These are phyloP conservation scores for Allophyes oxyacanthae DNA, from an alignment of 2,888 invertebrate species.

Conservation along the genomic window DNA sequence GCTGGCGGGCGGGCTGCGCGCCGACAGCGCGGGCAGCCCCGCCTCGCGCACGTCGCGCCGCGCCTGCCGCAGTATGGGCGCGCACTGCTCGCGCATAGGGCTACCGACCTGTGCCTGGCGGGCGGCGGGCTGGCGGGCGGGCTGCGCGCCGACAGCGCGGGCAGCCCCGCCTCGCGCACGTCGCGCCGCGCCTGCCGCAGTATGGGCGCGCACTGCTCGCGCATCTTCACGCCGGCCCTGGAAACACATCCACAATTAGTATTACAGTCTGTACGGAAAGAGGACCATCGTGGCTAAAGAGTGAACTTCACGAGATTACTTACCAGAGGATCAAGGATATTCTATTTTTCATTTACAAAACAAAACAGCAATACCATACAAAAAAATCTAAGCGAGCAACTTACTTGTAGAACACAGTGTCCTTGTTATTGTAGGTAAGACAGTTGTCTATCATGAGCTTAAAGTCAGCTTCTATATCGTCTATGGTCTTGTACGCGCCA, in stretches of 20 bases:
- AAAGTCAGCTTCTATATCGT: slow-evolving; percentile 96
- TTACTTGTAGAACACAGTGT: slow-evolving; percentile 96
- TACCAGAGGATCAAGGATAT: too few relatives aligned
- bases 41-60: too few relatives aligned
- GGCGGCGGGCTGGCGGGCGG: slow-evolving; percentile 11
- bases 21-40: too few relatives aligned
- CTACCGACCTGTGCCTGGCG: slow-evolving; percentile 11
- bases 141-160: slow-evolving; percentile 66
- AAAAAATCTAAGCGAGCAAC: too few relatives aligned
- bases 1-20: too few relatives aligned
- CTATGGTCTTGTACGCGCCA: slow-evolving; percentile 91
- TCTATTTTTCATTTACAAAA: too few relatives aligned
- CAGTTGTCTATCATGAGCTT: slow-evolving; percentile 99
- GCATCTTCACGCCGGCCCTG: slow-evolving; percentile 95
- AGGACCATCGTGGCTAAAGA: too few relatives aligned
- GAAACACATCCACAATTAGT: neutral
- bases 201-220: slow-evolving; percentile 95
- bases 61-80: too few relatives aligned
- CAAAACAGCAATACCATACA: too few relatives aligned
- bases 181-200: slow-evolving; percentile 94
- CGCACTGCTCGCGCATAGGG: too few relatives aligned
- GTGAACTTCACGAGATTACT: too few relatives aligned
- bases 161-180: slow-evolving; percentile 90
- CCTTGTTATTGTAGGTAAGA: slow-evolving; percentile 97
- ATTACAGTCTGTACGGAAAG: too few relatives aligned